Evolutionary conservation across 2,113 vertebrate species (phyloP), one percentile per base, ranked within the genome.

Genomic region (Axis porcinus): DNA sequence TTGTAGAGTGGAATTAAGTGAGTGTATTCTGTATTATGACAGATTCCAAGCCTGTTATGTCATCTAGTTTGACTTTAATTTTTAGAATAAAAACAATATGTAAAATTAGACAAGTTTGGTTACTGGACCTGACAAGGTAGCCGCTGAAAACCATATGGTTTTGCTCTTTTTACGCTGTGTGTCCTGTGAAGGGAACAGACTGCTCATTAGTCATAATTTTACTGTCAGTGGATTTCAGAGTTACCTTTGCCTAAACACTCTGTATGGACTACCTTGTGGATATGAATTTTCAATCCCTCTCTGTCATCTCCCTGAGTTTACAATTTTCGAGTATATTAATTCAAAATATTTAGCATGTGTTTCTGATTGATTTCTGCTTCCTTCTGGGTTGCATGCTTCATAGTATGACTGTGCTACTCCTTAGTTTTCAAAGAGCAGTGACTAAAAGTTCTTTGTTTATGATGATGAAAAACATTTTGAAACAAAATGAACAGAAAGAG

Each of bases 201-300:
- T 88, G 81, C 16, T 89, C n/a, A 1, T 84, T 93, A 96, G 36
- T 95, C 27, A 76, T 81, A 58, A 87, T 76, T 83, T 94, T 86
- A 27, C 36, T 60, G 60, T 95, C 64, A 60, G n/a, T 94, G 76
- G 3, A 76, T 82, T 96, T 93, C 21, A 43, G 4, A 88, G 27
- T 78, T 82, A 94, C 60, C 7, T 90, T 87, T 97, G 12, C 45
- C 25, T 94, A 85, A 94, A 87, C 6, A 92, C 21, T 94, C 94
- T 84, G 55, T 76, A 15, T 13, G 89, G 36, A 79, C 28, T 70
- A n/a, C 70, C 14, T 10, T 55, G 25, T 64, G 25, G 12, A 67
- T 89, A 30, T 2, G 19, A 78, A 78, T 28, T 81, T 33, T 85
- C 30, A 92, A 52, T 81, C 62, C 0, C 5, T 85, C 52, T 62